Evolutionary conservation across 23 tunicate genomes (phyloP), one percentile per base, ranked within the genome.

Genomic region (Halocynthia roretzi): DNA sequence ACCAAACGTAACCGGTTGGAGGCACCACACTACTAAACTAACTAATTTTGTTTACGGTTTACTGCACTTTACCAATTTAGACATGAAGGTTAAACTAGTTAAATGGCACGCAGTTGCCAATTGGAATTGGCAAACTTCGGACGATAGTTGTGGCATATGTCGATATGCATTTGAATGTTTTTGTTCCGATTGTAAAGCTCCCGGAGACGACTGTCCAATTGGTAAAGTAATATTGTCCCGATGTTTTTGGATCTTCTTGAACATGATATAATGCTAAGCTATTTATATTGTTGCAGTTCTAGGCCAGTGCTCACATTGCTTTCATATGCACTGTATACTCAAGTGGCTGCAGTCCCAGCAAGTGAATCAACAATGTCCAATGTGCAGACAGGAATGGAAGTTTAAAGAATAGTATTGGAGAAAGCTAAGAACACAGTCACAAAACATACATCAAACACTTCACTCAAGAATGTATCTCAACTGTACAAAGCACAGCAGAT

Each of bases 121-220:
- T 55, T 92, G 98, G 98, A 81, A 85, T 51, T 92, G 98, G 98
- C 92, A 92, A 60, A 80, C 92, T 7, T 83, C 88, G n/a, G 98
- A 92, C 69, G 98, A 92, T 49, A 86, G 78, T 31, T 92, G 98
- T 82, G 98, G 98, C 51, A 92, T 92, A 53, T 92, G 98, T 86
- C 82, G 98, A 49, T 86, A 86, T 67, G 78, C 98, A 40, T 92
- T 92, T 56, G 98, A 92, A 74, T 78, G 71, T 65, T 92, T 90
- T 72, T 92, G 98, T 82, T 83, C 98, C 48, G 88, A 92, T 78
- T 92, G 98, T 72, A 82, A 82, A 75, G 88, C 92, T 44, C 88
- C 98, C 8, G 98, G 98, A 64, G 98, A 92, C 64, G 98, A 92
- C 58, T 92, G 98, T 82, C 98, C 98, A 6, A 92, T 92, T 70